Percentiles rank a stretch among this genome's conserved stretches.
Evolutionary conservation across 2,888 invertebrate genomes (phyloP).

Genomic region (Ptilodon capucinus): DNA sequence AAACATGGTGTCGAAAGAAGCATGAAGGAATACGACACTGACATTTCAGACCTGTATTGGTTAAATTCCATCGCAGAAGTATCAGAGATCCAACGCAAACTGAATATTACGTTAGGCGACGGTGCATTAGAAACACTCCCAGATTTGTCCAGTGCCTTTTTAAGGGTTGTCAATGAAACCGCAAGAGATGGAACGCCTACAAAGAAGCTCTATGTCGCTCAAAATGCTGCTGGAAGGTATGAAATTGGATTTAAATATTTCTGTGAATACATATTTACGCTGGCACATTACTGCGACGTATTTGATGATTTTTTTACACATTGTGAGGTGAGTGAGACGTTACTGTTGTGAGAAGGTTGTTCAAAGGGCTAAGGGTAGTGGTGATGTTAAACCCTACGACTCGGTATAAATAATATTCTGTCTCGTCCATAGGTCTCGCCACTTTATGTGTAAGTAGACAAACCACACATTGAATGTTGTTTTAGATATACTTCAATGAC

Average conservation of each 20-base stretch:
- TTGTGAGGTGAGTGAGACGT: no score
- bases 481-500: conserved; percentile 90
- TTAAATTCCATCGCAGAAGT: conserved; percentile 90
- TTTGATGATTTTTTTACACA: no score
- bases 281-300: no score
- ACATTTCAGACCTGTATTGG: conserved; percentile 86
- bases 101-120: conserved; percentile 67
- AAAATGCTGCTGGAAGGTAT: conserved; percentile 90
- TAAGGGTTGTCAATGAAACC: conserved; percentile 81
- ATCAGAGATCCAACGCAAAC: conserved; percentile 84
- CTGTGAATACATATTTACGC: background rate
- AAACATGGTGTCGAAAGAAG: conserved; percentile 86
- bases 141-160: conserved; percentile 83
- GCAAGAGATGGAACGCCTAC: conserved; percentile 54
- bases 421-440: no score
- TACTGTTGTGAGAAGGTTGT: no score
- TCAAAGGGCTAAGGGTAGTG: no score
- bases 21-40: conserved; percentile 81
- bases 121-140: conserved; percentile 54
- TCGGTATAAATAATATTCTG: no score
- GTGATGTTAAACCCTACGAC: no score
- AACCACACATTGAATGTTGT: no score
- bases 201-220: conserved; percentile 87
- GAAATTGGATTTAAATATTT: conserved; percentile 1
- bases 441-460: no score